phyloP scores from a whole-genome alignment of 2,888 invertebrate genomes.

The Drosophila silvestris region DNA sequence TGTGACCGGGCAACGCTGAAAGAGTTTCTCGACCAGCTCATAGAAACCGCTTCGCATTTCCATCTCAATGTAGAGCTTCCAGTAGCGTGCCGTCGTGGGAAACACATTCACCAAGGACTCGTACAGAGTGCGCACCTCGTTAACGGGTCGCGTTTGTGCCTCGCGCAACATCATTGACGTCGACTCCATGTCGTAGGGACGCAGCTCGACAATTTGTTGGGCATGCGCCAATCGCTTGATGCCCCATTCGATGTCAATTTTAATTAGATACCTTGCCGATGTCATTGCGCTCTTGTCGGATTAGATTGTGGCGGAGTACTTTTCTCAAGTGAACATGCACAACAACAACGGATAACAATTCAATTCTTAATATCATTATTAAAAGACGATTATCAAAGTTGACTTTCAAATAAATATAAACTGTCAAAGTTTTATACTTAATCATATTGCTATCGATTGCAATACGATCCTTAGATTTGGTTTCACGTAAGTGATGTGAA shows the following conservation, averaged over 20 bases:
- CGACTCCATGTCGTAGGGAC: slow-evolving; percentile 97
- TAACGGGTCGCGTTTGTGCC: slow-evolving; percentile 94
- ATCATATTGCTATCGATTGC: neutral
- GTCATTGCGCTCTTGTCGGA: slow-evolving; percentile 70
- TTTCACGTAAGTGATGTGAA: neutral
- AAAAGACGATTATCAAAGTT: neutral
- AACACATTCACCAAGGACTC: slow-evolving; percentile 97
- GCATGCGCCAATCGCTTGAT: slow-evolving; percentile 93
- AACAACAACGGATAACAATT: neutral
- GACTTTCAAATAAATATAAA: neutral
- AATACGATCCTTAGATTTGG: neutral
- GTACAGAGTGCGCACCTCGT: slow-evolving; percentile 95
- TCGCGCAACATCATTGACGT: slow-evolving; percentile 98
- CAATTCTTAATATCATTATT: neutral
- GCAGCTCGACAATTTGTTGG: slow-evolving; percentile 93
- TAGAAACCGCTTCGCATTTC: slow-evolving; percentile 99
- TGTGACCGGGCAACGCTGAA: slow-evolving; percentile 98
- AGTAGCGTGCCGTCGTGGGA: slow-evolving; percentile 98
- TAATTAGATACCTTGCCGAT: slow-evolving; percentile 83
- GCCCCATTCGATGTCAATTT: slow-evolving; percentile 91
- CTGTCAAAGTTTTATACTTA: neutral
- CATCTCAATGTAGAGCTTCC: slow-evolving; percentile 99
- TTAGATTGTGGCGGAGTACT: neutral
- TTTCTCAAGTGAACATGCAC: neutral
- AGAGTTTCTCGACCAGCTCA: slow-evolving; percentile 99